These are phyloP conservation scores for Penaeus japonicus DNA, from an alignment of 1,140 invertebrate genomes.

Conservation along the genomic window DNA sequence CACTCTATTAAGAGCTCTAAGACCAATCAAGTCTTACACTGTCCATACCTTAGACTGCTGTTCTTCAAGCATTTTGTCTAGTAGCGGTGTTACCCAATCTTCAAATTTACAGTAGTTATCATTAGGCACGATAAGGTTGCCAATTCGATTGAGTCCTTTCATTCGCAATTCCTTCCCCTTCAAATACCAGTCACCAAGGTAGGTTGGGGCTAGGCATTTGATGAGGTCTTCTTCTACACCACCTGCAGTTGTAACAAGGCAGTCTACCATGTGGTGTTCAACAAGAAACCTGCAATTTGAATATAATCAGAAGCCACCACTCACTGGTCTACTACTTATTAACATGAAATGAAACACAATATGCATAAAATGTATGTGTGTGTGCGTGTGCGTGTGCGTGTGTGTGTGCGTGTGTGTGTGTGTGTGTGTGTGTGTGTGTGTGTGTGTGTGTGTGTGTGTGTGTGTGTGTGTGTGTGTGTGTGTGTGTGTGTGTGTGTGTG, in stretches of 20 bases:
- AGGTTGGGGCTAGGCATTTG: conserved; percentile 96
- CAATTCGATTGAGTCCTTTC: conserved; percentile 86
- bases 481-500: no score
- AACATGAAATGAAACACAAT: no score
- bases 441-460: no score
- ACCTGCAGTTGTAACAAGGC: conserved; percentile 96
- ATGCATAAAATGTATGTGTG: no score
- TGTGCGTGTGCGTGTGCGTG: no score
- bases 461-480: no score
- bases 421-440: no score
- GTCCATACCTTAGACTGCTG: conserved; percentile 75
- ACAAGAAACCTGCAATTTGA: conserved; percentile 35
- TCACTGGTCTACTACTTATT: background rate
- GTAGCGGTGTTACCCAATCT: conserved; percentile 95
- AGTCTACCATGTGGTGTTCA: conserved; percentile 75
- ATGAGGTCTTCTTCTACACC: conserved; percentile 99
- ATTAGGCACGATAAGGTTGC: conserved; percentile 97
- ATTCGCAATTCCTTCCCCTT: conserved; percentile 71
- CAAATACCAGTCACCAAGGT: conserved; percentile 88
- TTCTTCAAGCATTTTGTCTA: conserved; percentile 90
- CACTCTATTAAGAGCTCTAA: no score
- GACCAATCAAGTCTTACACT: no score
- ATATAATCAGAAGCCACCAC: background rate
- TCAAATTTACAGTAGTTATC: conserved; percentile 99
- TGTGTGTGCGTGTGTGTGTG: no score